phyloP scores from a whole-genome alignment of 1,140 invertebrate species.

The Forficula auricularia region DNA sequence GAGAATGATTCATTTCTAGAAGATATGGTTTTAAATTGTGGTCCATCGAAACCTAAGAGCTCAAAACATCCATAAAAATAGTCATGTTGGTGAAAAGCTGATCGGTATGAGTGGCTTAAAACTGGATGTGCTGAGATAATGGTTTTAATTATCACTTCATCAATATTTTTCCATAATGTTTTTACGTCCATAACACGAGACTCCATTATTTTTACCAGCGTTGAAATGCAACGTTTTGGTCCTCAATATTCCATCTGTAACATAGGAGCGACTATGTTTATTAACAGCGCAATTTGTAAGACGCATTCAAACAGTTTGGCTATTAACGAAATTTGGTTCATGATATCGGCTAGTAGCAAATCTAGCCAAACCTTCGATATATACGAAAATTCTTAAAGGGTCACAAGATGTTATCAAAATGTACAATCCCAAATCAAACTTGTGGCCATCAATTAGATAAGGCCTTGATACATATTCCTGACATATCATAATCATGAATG shows the following conservation, averaged over 20 bases:
- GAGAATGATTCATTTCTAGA: conserved; percentile 79
- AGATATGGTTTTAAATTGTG: conserved; percentile 68
- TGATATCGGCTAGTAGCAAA: conserved; percentile 75
- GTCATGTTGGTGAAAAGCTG: conserved; percentile 71
- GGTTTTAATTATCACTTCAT: conserved; percentile 81
- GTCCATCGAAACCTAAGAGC: conserved; percentile 72
- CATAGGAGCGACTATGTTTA: conserved; percentile 68
- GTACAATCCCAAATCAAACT: conserved; percentile 93
- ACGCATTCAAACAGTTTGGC: conserved; percentile 83
- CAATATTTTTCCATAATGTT: conserved; percentile 61
- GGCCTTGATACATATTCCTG: conserved; percentile 57
- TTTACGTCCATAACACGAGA: conserved; percentile 52
- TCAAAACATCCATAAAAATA: conserved; percentile 75
- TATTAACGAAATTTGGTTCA: conserved; percentile 59
- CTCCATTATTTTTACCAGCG: conserved; percentile 54
- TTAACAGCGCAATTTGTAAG: conserved; percentile 94
- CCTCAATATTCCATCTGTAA: conserved; percentile 57
- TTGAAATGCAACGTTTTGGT: conserved; percentile 69
- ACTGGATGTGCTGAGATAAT: conserved; percentile 67
- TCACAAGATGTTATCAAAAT: conserved; percentile 85
- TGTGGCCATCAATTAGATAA: conserved; percentile 85
- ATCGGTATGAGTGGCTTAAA: conserved; percentile 71
- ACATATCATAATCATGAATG: conserved; percentile 55
- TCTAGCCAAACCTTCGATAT: conserved; percentile 84
- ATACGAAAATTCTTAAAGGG: conserved; percentile 81